Conservation (phyloP, 2,797 vertebrate genomes). For the Chelon auratus region DNA sequence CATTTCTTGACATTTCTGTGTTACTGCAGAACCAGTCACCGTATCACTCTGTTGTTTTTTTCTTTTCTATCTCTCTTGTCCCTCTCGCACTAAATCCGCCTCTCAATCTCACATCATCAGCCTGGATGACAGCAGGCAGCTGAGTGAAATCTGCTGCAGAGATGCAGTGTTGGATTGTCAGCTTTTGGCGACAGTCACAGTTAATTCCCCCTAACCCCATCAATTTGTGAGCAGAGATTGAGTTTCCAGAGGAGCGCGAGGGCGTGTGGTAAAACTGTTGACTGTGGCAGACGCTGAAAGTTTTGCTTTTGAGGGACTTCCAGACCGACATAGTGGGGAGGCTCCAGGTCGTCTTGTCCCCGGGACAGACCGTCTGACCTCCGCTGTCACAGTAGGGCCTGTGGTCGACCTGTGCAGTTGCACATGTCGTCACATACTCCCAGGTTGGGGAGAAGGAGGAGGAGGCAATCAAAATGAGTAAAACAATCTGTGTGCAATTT, state of each 20-base stretch:
- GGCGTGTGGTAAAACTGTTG: constrained; percentile 68
- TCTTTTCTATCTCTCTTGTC: not conserved
- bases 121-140: constrained; percentile 33
- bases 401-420: constrained; percentile 46
- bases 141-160: constrained; percentile 46
- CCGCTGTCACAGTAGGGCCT: constrained; percentile 24
- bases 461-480: not conserved
- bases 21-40: constrained; percentile 21
- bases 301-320: constrained; percentile 67
- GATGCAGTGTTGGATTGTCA: constrained; percentile 21
- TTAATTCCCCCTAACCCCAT: constrained; percentile 67
- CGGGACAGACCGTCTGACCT: constrained; percentile 59
- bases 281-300: constrained; percentile 59
- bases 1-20: constrained; percentile 40
- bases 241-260: constrained; percentile 72
- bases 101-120: constrained; percentile 37
- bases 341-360: constrained; percentile 65
- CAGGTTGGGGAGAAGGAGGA: not conserved
- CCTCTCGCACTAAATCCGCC: constrained; percentile 26
- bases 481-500: not conserved
- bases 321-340: constrained; percentile 67
- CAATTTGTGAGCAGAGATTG: constrained; percentile 67
- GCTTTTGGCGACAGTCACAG: constrained; percentile 55
- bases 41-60: not conserved
- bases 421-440: constrained; percentile 9